Evolutionary conservation across 2,797 vertebrate species (phyloP).

Genomic region (Heliangelus exortis): DNA sequence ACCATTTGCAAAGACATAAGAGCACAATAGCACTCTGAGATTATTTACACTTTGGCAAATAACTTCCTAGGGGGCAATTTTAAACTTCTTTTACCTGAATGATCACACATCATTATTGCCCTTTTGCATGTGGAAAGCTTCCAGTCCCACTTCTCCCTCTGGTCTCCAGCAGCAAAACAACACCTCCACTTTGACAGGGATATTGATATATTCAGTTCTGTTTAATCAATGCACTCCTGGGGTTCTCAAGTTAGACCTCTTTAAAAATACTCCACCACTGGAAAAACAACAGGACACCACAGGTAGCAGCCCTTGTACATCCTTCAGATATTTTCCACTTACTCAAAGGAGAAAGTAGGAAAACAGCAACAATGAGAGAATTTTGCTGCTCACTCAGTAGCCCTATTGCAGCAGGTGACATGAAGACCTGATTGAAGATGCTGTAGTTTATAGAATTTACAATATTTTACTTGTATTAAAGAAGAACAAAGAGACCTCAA

Average conservation of each 20-base stretch:
- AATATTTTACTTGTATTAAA: neutral
- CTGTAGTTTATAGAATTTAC: neutral
- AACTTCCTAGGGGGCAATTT: neutral
- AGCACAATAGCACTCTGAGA: neutral
- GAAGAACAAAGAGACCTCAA: neutral
- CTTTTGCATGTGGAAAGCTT: neutral
- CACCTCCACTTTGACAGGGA: neutral
- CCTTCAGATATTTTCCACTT: neutral
- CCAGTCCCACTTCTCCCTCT: neutral
- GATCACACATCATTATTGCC: neutral
- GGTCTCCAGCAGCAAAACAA: neutral
- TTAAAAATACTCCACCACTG: conserved; percentile 20
- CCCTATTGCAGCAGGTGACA: neutral
- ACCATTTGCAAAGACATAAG: neutral
- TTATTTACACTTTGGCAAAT: neutral
- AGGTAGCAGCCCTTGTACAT: neutral
- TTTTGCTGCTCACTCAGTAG: neutral
- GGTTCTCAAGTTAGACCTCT: neutral
- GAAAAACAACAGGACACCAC: neutral
- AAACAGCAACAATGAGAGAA: neutral
- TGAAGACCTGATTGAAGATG: neutral
- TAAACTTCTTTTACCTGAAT: neutral
- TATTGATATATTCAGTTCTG: conserved; percentile 10
- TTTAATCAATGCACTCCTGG: conserved; percentile 11
- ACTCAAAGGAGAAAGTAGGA: neutral